phyloP scores from a whole-genome alignment of 2,888 invertebrate genomes.

The Dasysyrphus tricinctus region DNA sequence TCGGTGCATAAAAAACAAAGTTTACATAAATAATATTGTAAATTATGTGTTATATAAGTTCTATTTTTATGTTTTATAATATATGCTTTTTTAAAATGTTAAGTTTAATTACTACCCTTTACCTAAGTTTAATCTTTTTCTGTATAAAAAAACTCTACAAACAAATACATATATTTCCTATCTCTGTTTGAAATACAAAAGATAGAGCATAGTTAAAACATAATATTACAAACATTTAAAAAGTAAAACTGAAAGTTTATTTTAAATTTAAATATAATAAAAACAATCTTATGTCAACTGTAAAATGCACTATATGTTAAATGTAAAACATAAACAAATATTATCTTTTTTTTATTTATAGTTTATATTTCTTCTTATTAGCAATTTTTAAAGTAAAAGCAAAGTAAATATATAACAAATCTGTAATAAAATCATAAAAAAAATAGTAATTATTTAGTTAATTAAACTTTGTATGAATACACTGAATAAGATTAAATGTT shows the following conservation, averaged over 20 bases:
- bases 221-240: constrained; percentile 28
- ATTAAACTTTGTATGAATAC: constrained; percentile 66
- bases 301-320: constrained; percentile 71
- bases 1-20: constrained; percentile 70
- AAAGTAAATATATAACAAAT: constrained; percentile 44
- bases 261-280: constrained; percentile 64
- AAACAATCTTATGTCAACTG: constrained; percentile 62
- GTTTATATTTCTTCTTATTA: constrained; percentile 56
- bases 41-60: constrained; percentile 66
- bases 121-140: constrained; percentile 58
- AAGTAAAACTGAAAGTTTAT: constrained; percentile 65
- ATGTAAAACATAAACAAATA: constrained; percentile 65
- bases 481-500: constrained; percentile 60
- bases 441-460: constrained; percentile 66
- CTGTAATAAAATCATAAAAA: constrained; percentile 42
- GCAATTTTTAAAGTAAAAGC: constrained; percentile 39
- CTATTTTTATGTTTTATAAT: constrained; percentile 28
- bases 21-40: constrained; percentile 58
- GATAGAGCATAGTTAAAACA: constrained; percentile 47
- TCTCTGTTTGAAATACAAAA: constrained; percentile 49
- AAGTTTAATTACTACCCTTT: constrained; percentile 60
- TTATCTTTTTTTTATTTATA: constrained; percentile 37
- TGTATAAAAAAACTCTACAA: constrained; percentile 53
- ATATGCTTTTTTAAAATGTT: constrained; percentile 53
- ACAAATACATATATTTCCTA: constrained; percentile 66